A percentile compares a stretch with the other conserved stretches of the same genome.
phyloP scores from a whole-genome alignment of 2,888 invertebrate species.

The Sphaerophoria taeniata region DNA sequence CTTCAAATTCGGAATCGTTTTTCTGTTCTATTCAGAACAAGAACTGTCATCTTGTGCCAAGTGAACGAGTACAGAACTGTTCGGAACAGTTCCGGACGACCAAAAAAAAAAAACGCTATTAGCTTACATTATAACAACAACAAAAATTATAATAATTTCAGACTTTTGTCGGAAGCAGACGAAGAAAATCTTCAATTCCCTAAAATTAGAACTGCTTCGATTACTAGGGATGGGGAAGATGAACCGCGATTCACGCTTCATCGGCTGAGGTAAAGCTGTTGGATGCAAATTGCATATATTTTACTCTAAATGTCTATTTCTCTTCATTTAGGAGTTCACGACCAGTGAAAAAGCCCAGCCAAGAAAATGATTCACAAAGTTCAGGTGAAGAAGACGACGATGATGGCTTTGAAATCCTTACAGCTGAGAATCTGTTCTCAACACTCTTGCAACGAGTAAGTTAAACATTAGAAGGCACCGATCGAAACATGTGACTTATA shows the following conservation, averaged over 20 bases:
- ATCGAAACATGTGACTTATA: constrained; percentile 34
- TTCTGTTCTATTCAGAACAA: no score
- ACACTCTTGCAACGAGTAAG: constrained; percentile 91
- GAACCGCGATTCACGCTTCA: constrained; percentile 86
- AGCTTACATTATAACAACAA: no score
- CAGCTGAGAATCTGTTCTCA: constrained; percentile 95
- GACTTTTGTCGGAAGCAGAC: constrained; percentile 87
- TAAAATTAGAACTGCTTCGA: constrained; percentile 85
- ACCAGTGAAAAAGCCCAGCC: constrained; percentile 85
- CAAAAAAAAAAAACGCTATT: no score
- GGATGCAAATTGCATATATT: not conserved
- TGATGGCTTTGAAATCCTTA: constrained; percentile 95
- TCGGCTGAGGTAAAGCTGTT: constrained; percentile 85
- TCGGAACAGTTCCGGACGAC: no score
- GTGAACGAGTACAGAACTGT: no score
- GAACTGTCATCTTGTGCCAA: no score
- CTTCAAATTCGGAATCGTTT: no score
- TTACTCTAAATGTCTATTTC: not conserved
- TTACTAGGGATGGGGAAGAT: constrained; percentile 85
- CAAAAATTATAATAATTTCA: no score
- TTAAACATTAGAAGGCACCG: constrained; percentile 38
- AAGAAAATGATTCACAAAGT: constrained; percentile 91
- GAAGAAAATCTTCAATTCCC: constrained; percentile 87
- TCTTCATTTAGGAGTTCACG: constrained; percentile 85
- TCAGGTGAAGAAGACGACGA: constrained; percentile 95